Percentiles rank a stretch among this genome's conserved stretches.
Conservation (phyloP, 2,113 vertebrate species). For the Zingel zingel region DNA sequence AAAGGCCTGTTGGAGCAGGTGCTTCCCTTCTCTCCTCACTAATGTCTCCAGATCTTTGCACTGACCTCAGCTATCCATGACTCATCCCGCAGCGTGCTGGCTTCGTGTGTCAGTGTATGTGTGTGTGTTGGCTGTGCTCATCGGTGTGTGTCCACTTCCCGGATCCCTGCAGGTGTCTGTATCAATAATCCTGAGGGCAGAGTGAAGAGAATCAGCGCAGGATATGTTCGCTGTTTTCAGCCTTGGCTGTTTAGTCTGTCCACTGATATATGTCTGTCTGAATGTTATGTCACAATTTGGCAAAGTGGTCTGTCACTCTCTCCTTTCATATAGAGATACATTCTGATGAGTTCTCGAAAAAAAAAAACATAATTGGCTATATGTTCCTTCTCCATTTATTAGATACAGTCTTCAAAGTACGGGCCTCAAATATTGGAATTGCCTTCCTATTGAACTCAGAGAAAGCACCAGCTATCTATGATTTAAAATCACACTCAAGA, state of each 20-base stretch:
- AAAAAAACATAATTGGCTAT: background rate
- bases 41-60: conserved; percentile 57
- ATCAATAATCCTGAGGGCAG: conserved; percentile 60
- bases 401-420: background rate
- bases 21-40: conserved; percentile 67
- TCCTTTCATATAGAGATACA: background rate
- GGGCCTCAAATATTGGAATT: too few relatives aligned
- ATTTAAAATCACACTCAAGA: too few relatives aligned
- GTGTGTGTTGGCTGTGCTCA: conserved; percentile 61
- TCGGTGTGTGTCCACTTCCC: conserved; percentile 61
- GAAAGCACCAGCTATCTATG: too few relatives aligned
- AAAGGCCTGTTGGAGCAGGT: conserved; percentile 64
- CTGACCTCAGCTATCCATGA: conserved; percentile 78
- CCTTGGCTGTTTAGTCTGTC: conserved; percentile 35
- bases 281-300: conserved; percentile 18
- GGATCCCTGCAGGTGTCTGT: conserved; percentile 69
- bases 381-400: background rate
- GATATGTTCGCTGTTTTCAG: conserved; percentile 10
- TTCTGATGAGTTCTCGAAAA: background rate
- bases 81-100: conserved; percentile 58
- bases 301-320: background rate
- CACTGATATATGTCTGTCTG: background rate
- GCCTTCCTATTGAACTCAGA: too few relatives aligned
- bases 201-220: conserved; percentile 50
- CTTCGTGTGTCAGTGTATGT: conserved; percentile 37